phyloP scores from a whole-genome alignment of 2,888 invertebrate species.

The Eucera pruinosa region DNA sequence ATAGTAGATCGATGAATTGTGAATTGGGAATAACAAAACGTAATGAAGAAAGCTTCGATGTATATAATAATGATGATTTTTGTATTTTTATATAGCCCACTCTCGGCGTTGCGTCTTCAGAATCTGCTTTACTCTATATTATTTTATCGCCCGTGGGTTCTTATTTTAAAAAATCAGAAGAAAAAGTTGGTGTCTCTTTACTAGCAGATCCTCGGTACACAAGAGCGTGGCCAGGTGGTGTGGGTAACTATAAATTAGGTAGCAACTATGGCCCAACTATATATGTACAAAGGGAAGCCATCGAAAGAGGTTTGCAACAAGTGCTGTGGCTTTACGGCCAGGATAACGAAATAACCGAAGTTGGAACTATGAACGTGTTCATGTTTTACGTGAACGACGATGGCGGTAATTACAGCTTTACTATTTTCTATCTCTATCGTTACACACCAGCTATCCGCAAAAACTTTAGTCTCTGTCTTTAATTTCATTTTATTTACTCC shows the following conservation, averaged over 20 bases:
- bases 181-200: constrained; percentile 91
- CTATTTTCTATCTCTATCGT: too few relatives aligned
- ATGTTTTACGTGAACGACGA: constrained; percentile 93
- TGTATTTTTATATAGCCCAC: constrained; percentile 88
- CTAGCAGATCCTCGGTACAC: constrained; percentile 96
- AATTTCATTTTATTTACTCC: too few relatives aligned
- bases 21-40: too few relatives aligned
- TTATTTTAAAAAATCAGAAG: constrained; percentile 88
- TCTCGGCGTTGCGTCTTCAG: constrained; percentile 94
- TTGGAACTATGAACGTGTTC: constrained; percentile 99
- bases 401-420: constrained; percentile 89
- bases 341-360: constrained; percentile 97
- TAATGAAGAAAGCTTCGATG: too few relatives aligned
- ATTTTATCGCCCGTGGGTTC: constrained; percentile 97
- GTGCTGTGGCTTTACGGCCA: constrained; percentile 98
- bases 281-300: constrained; percentile 92
- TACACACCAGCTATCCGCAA: too few relatives aligned
- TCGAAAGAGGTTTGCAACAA: constrained; percentile 93
- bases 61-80: constrained; percentile 25
- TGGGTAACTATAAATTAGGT: constrained; percentile 97
- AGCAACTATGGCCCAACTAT: constrained; percentile 96
- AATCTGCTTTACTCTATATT: constrained; percentile 95
- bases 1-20: too few relatives aligned
- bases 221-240: constrained; percentile 96
- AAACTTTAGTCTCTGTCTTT: too few relatives aligned